A percentile compares a stretch with the other conserved stretches of the same genome.
Conservation (phyloP, 2,888 invertebrate species). For the Drosophila fungiperda region DNA sequence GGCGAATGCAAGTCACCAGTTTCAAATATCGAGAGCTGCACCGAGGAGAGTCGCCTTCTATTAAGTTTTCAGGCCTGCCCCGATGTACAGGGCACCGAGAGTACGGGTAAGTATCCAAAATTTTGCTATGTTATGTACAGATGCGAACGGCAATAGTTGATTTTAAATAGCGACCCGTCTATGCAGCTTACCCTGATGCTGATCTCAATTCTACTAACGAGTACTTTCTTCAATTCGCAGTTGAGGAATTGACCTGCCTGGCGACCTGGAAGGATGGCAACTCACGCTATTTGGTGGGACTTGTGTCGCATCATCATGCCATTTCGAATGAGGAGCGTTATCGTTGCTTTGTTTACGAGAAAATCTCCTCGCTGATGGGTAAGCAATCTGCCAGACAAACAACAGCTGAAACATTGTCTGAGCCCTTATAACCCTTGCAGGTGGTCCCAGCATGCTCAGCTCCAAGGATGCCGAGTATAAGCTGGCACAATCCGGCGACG, state of each 20-base stretch:
- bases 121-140: no score
- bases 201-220: conserved; percentile 1
- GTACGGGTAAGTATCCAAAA: conserved; percentile 89
- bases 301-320: conserved; percentile 94
- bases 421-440: conserved; percentile 60
- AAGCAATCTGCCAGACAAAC: conserved; percentile 70
- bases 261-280: conserved; percentile 98
- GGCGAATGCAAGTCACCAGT: conserved; percentile 95
- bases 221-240: conserved; percentile 85
- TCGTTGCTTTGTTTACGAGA: conserved; percentile 97
- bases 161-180: background rate
- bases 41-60: conserved; percentile 94
- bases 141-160: background rate
- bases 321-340: conserved; percentile 97
- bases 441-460: conserved; percentile 83
- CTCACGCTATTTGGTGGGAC: conserved; percentile 94
- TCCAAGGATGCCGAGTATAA: conserved; percentile 89
- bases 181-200: background rate
- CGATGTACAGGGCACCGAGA: conserved; percentile 95
- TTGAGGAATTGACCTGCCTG: conserved; percentile 95
- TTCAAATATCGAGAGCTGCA: conserved; percentile 97
- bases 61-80: conserved; percentile 97
- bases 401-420: conserved; percentile 51
- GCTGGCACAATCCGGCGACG: conserved; percentile 96
- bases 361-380: conserved; percentile 88